These are phyloP conservation scores for Micromussa lordhowensis DNA, from an alignment of 92 coral and sea anemone species.

Conservation along the genomic window DNA sequence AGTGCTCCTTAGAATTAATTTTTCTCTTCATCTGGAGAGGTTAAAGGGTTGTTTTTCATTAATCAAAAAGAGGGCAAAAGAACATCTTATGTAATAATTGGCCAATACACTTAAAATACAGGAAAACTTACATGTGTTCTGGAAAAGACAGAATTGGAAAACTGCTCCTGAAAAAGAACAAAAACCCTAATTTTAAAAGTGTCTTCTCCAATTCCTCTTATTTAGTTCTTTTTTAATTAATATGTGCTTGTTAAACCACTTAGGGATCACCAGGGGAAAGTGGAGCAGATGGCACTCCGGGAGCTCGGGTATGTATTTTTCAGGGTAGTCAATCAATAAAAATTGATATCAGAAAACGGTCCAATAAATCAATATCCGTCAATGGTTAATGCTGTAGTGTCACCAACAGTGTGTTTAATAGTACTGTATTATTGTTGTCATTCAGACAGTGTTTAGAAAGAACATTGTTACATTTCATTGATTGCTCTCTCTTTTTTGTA, in stretches of 20 bases:
- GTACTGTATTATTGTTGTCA: background rate
- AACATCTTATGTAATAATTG: background rate
- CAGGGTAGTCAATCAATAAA: too few relatives aligned
- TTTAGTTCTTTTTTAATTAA: too few relatives aligned
- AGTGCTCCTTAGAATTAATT: too few relatives aligned
- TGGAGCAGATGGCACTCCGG: constrained; percentile 63
- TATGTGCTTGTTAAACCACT: background rate
- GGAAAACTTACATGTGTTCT: background rate
- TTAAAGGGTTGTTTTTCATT: too few relatives aligned
- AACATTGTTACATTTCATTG: background rate
- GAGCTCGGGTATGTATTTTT: constrained; percentile 44
- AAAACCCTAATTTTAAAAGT: background rate
- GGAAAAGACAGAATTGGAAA: background rate
- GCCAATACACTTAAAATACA: background rate
- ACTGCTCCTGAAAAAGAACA: background rate
- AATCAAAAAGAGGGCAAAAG: too few relatives aligned
- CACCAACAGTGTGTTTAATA: too few relatives aligned
- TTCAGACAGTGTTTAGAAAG: too few relatives aligned
- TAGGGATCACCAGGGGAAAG: constrained; percentile 67
- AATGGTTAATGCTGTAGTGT: too few relatives aligned
- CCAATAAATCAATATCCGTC: too few relatives aligned
- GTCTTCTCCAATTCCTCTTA: background rate
- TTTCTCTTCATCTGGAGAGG: too few relatives aligned
- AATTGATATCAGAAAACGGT: too few relatives aligned
- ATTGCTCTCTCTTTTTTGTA: background rate